Evolutionary conservation across 2,113 vertebrate species (phyloP), one percentile per base, ranked within the genome.

Genomic region (Brachypodius melanocephalos): DNA sequence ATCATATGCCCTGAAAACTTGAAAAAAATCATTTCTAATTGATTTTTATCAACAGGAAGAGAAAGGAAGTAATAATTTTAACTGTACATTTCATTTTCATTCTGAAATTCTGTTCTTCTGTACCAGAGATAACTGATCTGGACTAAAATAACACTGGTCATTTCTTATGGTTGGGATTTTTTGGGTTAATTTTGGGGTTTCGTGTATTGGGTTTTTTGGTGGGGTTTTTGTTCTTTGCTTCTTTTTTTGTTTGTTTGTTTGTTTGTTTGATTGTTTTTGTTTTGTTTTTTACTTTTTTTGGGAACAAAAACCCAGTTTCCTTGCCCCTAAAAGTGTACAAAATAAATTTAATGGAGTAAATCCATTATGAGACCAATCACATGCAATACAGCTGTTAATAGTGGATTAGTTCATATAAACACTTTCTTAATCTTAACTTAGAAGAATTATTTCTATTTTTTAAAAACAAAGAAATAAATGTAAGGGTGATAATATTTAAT

Each of bases 41-140:
- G 92, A 91, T 80, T 94, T 87, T 91, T 95, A 72, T 36, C 9
- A 51, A 55, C 67, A 92, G 16, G 43, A 77, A 88, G 65, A 79
- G 29, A 69, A 69, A 76, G 6, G 7, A 83, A 73, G 11, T 14
- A 46, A 62, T 65, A 38, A 84, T 55, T 85, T 72, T n/a, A 88
- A 80, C 25, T 31, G 4, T 55, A 31, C 6, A 4, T 80, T 89
- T 79, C 19, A 63, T 83, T 88, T 77, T 59, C 24, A 57, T 62
- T 29, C 36, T 90, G 38, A 77, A 93, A 83, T 73, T 51, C 29
- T 68, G 22, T 88, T 95, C 65, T 82, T 3, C 13, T 65, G 6
- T 58, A 63, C 18, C 24, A 85, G 54, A 51, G 22, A 36, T 85
- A 51, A 63, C 58, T 92, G 51, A 54, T 9, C 15, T 77, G 51